phyloP scores from a whole-genome alignment of 1,140 invertebrate species.

The Subanguina moxae region DNA sequence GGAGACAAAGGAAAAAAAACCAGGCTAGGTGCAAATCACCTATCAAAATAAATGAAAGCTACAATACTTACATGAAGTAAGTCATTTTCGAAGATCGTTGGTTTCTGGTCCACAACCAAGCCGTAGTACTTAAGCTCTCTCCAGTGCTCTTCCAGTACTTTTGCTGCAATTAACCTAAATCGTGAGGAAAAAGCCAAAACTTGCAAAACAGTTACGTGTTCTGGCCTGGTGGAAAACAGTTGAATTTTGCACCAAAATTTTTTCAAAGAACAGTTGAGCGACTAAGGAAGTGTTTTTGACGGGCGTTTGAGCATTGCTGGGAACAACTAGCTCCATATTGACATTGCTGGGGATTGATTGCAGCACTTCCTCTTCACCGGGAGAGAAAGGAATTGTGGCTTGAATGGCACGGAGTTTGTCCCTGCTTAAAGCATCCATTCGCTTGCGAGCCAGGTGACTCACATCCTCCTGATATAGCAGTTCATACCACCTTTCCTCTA shows the following conservation, averaged over 20 bases:
- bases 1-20: too few relatives aligned
- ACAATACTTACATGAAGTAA: background rate
- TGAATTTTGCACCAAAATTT: slow-evolving; percentile 62
- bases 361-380: slow-evolving; percentile 80
- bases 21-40: too few relatives aligned
- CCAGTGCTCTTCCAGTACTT: slow-evolving; percentile 82
- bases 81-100: background rate
- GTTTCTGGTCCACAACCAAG: slow-evolving; percentile 78
- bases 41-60: background rate
- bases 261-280: slow-evolving; percentile 57
- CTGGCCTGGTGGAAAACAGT: slow-evolving; percentile 78
- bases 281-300: slow-evolving; percentile 1
- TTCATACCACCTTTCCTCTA: slow-evolving; percentile 91
- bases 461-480: slow-evolving; percentile 81
- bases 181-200: too few relatives aligned
- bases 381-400: slow-evolving; percentile 80
- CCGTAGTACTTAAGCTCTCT: slow-evolving; percentile 86
- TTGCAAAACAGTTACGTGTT: slow-evolving; percentile 64
- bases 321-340: slow-evolving; percentile 24
- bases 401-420: slow-evolving; percentile 80
- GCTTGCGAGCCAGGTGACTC: slow-evolving; percentile 73
- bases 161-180: too few relatives aligned
- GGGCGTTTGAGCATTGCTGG: background rate
- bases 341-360: slow-evolving; percentile 69
- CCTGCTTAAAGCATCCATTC: slow-evolving; percentile 84